These are phyloP conservation scores for Catharus minimus DNA, from an alignment of 2,113 vertebrate genomes.

Conservation along the genomic window DNA sequence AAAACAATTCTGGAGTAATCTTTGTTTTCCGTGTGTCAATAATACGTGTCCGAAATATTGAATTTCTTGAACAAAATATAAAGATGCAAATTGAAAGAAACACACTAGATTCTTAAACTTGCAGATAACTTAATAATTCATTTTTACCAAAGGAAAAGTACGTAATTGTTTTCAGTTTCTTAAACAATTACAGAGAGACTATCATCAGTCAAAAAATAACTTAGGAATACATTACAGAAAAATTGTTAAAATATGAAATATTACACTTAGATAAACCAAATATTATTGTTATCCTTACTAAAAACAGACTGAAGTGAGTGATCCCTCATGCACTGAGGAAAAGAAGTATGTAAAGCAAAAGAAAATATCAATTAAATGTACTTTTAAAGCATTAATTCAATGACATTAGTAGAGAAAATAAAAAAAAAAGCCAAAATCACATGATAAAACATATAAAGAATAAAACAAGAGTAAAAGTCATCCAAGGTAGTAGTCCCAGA, in stretches of 20 bases:
- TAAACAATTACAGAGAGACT: neutral
- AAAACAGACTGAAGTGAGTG: neutral
- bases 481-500: neutral
- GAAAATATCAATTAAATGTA: neutral
- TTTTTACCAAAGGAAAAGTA: slow-evolving; percentile 2
- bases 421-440: neutral
- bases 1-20: slow-evolving; percentile 17
- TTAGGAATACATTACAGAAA: slow-evolving; percentile 6
- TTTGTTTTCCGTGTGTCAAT: slow-evolving; percentile 19
- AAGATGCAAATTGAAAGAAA: slow-evolving; percentile 42
- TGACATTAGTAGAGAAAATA: neutral
- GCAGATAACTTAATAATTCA: neutral
- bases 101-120: neutral
- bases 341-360: neutral
- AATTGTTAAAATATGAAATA: neutral
- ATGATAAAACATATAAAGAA: neutral
- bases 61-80: slow-evolving; percentile 24
- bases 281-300: neutral
- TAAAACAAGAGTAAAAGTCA: neutral
- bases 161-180: neutral
- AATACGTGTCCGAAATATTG: neutral
- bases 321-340: neutral
- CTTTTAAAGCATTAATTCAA: neutral
- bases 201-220: neutral
- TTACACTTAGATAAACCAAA: neutral